phyloP scores from a whole-genome alignment of 64 coral and sea anemone species.

The Montipora foliosa region DNA sequence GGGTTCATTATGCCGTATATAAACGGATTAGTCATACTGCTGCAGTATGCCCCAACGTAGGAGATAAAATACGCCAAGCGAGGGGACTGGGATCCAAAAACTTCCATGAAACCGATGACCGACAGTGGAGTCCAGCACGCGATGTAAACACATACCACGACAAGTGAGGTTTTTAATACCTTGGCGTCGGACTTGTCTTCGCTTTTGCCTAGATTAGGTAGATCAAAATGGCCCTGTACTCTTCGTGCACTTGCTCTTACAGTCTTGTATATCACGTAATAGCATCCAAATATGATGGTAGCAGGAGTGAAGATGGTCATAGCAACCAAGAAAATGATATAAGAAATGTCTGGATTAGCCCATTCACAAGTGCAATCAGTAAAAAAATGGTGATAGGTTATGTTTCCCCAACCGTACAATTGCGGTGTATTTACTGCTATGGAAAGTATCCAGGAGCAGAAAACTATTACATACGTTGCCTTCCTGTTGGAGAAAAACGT shows the following conservation, averaged over 20 bases:
- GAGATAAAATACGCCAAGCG: conserved; percentile 14
- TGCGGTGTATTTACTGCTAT: conserved; percentile 41
- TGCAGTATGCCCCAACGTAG: conserved; percentile 64
- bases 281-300: conserved; percentile 56
- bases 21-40: conserved; percentile 78
- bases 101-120: conserved; percentile 43
- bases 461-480: neutral
- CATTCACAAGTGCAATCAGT: conserved; percentile 47
- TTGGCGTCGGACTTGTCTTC: conserved; percentile 18
- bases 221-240: neutral
- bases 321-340: conserved; percentile 23
- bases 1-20: conserved; percentile 76
- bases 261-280: conserved; percentile 72
- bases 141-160: conserved; percentile 67
- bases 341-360: conserved; percentile 28
- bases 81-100: neutral
- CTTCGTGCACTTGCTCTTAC: conserved; percentile 30
- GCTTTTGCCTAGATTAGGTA: neutral
- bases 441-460: conserved; percentile 23
- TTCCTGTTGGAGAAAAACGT: conserved; percentile 37
- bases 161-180: conserved; percentile 63
- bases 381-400: conserved; percentile 29
- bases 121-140: conserved; percentile 63
- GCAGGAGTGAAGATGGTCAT: conserved; percentile 18
- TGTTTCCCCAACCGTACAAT: conserved; percentile 51